phyloP scores from a whole-genome alignment of 2,888 invertebrate genomes.

The Cantharis rufa region DNA sequence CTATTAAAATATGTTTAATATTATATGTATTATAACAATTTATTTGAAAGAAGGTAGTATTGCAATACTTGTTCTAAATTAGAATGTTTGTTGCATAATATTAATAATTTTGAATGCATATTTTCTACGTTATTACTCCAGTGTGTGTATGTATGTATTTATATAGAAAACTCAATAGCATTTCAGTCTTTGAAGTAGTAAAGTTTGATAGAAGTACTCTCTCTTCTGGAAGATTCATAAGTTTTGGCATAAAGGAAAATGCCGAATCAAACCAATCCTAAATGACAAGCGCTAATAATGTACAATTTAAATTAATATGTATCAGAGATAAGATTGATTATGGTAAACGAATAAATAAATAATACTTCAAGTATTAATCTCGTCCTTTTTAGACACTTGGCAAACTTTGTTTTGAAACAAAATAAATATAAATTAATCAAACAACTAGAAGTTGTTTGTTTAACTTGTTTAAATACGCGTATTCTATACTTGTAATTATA shows the following conservation, averaged over 20 bases:
- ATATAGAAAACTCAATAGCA: background rate
- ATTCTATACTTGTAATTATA: conserved; percentile 15
- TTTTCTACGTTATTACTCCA: background rate
- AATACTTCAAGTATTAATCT: background rate
- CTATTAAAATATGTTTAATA: too few relatives aligned
- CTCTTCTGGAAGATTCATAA: background rate
- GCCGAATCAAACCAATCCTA: background rate
- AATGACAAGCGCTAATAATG: background rate
- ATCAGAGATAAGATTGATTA: background rate
- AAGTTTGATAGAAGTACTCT: background rate
- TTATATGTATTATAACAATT: background rate
- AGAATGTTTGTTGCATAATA: background rate
- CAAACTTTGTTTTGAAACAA: too few relatives aligned
- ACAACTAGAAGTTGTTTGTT: background rate
- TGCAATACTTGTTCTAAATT: background rate
- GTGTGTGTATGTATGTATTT: background rate
- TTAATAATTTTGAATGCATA: background rate
- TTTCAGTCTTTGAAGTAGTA: background rate
- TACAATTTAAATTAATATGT: background rate
- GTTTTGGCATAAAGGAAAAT: background rate
- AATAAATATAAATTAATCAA: too few relatives aligned
- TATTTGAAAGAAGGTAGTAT: background rate
- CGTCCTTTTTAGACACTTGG: background rate
- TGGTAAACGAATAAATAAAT: background rate
- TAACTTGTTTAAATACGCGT: conserved; percentile 9